Percentiles rank a stretch among this genome's conserved stretches.
Conservation (phyloP, 2,797 vertebrate genomes). For the Helostoma temminkii region DNA sequence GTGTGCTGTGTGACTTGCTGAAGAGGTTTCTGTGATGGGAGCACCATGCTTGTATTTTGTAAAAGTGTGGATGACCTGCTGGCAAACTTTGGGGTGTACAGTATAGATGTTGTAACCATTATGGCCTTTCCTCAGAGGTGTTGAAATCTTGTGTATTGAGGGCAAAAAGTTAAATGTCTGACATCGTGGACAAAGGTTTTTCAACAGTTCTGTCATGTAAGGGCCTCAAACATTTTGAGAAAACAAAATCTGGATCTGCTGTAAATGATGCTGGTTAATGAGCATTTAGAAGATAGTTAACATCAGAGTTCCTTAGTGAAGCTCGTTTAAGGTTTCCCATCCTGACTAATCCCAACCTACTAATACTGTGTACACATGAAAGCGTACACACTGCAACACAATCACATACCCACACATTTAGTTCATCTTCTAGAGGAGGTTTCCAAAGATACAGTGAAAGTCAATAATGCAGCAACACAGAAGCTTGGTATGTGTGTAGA, state of each 20-base stretch:
- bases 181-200: background rate
- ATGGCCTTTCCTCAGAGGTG: too few species aligned
- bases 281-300: background rate
- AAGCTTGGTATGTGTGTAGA: background rate
- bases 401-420: background rate
- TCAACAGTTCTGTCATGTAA: background rate
- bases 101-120: background rate
- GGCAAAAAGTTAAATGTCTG: too few species aligned
- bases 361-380: background rate
- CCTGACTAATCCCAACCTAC: constrained; percentile 19
- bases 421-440: background rate
- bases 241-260: background rate
- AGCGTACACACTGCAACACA: background rate
- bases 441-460: constrained; percentile 7
- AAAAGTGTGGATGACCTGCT: background rate
- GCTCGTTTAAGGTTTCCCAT: constrained; percentile 13
- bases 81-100: background rate
- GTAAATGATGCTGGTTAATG: too few species aligned
- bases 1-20: background rate
- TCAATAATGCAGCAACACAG: background rate
- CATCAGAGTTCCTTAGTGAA: constrained; percentile 5
- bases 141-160: too few species aligned
- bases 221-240: background rate
- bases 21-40: background rate
- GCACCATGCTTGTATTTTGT: background rate